Evolutionary conservation across 2,797 vertebrate genomes (phyloP), one percentile per base, ranked within the genome.

Genomic region (Chelonia mydas): DNA sequence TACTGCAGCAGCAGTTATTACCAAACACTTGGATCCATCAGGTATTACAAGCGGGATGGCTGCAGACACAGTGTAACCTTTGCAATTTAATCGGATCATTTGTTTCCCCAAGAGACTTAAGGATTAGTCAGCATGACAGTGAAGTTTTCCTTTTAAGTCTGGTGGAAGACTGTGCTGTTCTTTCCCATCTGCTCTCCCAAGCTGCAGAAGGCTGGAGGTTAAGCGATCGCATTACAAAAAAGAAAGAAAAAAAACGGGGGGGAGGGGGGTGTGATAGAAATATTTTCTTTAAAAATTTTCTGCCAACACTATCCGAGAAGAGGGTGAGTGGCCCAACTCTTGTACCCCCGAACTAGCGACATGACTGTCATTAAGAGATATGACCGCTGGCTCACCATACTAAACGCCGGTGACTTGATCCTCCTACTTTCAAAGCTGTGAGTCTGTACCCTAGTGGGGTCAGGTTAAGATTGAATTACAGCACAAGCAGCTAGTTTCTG

Each of bases 401-500:
- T 37, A 37, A 81, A 81, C 1, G 33, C 33, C 33, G 28, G 78
- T 23, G 31, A 41, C 49, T 57, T 83, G 84, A 82, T 37, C 16
- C 81, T 81, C 81, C 23, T 49, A 57, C 47, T 89, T 47, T 80
- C 79, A 59, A 80, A 78, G 11, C 45, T 50, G 83, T 65, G 68
- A 81, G 81, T 23, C 68, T 90, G 31, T 59, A 59, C 55, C 25
- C 53, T 86, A 55, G 72, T 84, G 78, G 45, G n/a, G 50, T 61
- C n/a, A 87, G 80, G 83, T 61, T 28, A 68, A 37, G 72, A 78
- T 86, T 83, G 50, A 72, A 72, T 94, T 93, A 90, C 84, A 88
- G 54, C 49, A 82, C 50, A 49, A 59, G 81, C 82, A 86, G 79
- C 84, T 55, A 55, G n/a, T 51, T 57, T 78, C 88, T 84, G 91